phyloP scores from a whole-genome alignment of 2,113 vertebrate species.

The Hemiprocne comata region DNA sequence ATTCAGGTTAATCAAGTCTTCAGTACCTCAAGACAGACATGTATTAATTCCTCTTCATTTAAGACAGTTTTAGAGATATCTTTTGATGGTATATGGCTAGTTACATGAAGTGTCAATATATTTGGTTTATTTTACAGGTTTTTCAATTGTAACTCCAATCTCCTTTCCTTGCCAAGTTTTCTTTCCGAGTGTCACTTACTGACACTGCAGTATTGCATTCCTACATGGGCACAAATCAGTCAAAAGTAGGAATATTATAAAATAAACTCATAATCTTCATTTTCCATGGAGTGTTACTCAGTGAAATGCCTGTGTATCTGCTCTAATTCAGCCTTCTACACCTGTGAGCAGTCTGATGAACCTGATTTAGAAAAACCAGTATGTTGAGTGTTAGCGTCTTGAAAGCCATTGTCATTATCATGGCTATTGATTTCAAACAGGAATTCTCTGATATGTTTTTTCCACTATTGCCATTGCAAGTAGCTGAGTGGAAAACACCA shows the following conservation, averaged over 20 bases:
- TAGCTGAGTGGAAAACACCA: not conserved
- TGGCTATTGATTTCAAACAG: not conserved
- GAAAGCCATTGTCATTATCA: not conserved
- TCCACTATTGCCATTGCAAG: not conserved
- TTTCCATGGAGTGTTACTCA: not conserved
- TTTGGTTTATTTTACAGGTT: not conserved
- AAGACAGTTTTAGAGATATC: not conserved
- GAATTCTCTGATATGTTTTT: not conserved
- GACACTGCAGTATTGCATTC: not conserved
- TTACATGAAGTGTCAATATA: not conserved
- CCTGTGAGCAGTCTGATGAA: not conserved
- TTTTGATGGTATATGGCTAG: not conserved
- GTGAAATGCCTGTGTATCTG: not conserved
- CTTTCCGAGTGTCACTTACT: not conserved
- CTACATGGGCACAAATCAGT: not conserved
- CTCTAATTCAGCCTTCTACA: not conserved
- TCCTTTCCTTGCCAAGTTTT: not conserved
- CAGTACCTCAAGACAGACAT: not conserved
- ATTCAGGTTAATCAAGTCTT: not conserved
- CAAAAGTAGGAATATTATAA: not conserved
- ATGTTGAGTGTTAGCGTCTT: not conserved
- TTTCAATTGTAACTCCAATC: not conserved
- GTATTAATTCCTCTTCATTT: not conserved
- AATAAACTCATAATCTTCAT: not conserved
- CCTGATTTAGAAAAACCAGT: not conserved